Percentiles rank a stretch among this genome's conserved stretches.
phyloP scores from a whole-genome alignment of 2,888 invertebrate species.

The Epiblema foenella region DNA sequence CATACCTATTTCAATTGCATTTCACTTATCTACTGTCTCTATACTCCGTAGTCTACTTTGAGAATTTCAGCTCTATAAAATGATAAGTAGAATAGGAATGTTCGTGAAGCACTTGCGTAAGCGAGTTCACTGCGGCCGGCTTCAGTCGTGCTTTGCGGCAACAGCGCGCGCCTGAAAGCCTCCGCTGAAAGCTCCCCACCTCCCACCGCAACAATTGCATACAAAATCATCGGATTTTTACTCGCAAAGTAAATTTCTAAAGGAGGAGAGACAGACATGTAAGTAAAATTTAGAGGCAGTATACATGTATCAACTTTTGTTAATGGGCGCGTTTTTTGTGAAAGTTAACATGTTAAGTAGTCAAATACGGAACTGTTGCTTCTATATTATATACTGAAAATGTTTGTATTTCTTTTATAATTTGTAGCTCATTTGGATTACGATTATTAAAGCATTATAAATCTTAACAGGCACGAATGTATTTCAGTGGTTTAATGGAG shows the following conservation, averaged over 20 bases:
- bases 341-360: slow-evolving; percentile 15
- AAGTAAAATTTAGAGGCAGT: slow-evolving; percentile 41
- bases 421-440: neutral
- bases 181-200: slow-evolving; percentile 54
- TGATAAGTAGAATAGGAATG: slow-evolving; percentile 46
- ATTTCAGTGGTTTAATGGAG: neutral
- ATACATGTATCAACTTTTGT: neutral
- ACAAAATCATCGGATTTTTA: slow-evolving; percentile 12
- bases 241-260: neutral
- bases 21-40: neutral
- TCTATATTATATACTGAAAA: neutral
- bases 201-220: slow-evolving; percentile 44
- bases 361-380: slow-evolving; percentile 27
- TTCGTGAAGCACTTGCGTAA: slow-evolving; percentile 56
- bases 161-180: slow-evolving; percentile 62
- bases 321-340: neutral
- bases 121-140: slow-evolving; percentile 77
- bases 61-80: neutral
- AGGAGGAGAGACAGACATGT: slow-evolving; percentile 45
- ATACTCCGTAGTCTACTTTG: neutral
- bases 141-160: slow-evolving; percentile 76
- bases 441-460: neutral
- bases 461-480: neutral
- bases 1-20: neutral
- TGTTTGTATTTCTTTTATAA: neutral